These are phyloP conservation scores for Craterocephalus amniculus DNA, from an alignment of 2,797 vertebrate genomes.

Conservation along the genomic window DNA sequence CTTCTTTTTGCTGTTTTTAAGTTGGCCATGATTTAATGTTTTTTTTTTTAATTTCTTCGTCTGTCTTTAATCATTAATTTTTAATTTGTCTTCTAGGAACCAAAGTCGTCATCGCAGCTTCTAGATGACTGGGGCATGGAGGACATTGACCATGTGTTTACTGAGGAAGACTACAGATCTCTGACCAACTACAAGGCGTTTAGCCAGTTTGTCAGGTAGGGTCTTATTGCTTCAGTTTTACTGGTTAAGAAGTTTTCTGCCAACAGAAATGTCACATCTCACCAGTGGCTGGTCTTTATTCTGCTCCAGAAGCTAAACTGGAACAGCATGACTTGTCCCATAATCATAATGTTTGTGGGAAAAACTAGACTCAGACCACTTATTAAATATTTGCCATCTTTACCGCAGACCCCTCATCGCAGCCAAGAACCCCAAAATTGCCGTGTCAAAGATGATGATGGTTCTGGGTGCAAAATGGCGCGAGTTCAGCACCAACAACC, in stretches of 20 bases:
- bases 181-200: slow-evolving; percentile 99
- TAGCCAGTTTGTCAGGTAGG: slow-evolving; percentile 96
- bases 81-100: slow-evolving; percentile 84
- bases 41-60: not conserved
- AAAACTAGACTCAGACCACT: fast-evolving
- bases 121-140: slow-evolving; percentile 99
- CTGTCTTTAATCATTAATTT: not conserved
- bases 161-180: slow-evolving; percentile 94
- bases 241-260: not conserved
- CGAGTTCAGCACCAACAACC: slow-evolving; percentile 98
- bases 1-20: not conserved
- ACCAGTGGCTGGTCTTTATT: not conserved
- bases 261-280: not conserved
- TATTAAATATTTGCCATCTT: not conserved
- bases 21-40: not conserved
- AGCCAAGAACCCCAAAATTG: slow-evolving; percentile 98
- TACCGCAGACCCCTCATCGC: slow-evolving; percentile 91
- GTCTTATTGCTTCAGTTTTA: not conserved
- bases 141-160: slow-evolving; percentile 96
- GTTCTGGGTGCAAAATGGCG: slow-evolving; percentile 98
- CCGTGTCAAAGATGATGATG: slow-evolving; percentile 99
- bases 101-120: slow-evolving; percentile 95
- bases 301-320: not conserved
- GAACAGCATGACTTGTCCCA: not conserved
- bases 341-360: not conserved